Base-by-base conservation (phyloP, 2,888 invertebrate genomes). In the Trichacis sp. region DNA sequence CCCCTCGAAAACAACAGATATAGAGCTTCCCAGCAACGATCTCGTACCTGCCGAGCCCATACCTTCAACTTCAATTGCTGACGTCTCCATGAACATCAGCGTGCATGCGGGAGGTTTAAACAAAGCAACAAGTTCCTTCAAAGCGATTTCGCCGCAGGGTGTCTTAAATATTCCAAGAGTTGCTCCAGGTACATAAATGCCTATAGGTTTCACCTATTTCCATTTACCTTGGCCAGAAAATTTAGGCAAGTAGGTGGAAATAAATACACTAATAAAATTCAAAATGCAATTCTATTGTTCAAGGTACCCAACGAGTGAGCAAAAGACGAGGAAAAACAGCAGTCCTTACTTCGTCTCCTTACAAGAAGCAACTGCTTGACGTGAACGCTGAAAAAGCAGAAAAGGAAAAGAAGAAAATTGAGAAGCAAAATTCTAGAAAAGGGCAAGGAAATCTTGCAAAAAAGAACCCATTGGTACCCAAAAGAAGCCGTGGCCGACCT, bases 1-100 rank as follows among this genome's bases (percentile, higher is more conserved):
- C 18, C 50, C 72, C 36, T 59, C 71, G 19, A 43, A 43, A 49
- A 66, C 48, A 24, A 30, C 48, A 4, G 24, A 48, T n/a, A 48
- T 48, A 11, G 48, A 43, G 33, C 33, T 40, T 9, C 4, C 15
- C 17, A 40, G 11, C 17, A 14, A 33, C 3, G n/a, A 6, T 6
- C n/a, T n/a, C 2, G 33, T n/a, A 9, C 6, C 33, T 3, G 5
- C 33, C 33, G n/a, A n/a, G 33, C n/a, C 38, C 14, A 36, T 12
- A 6, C n/a, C 12, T 2, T 11, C 36, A 36, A n/a, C 36, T 2
- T 36, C 36, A 11, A 36, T 11, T 36, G 11, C 36, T n/a, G 12
- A 36, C 36, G 40, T 40, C 40, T 9, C 17, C 40, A 40, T 14
- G 1, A 14, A 5, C 2, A 6, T n/a, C 33, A 33, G 29, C 9